Evolutionary conservation across 2,888 invertebrate species (phyloP).

Genomic region (Troides aeacus): DNA sequence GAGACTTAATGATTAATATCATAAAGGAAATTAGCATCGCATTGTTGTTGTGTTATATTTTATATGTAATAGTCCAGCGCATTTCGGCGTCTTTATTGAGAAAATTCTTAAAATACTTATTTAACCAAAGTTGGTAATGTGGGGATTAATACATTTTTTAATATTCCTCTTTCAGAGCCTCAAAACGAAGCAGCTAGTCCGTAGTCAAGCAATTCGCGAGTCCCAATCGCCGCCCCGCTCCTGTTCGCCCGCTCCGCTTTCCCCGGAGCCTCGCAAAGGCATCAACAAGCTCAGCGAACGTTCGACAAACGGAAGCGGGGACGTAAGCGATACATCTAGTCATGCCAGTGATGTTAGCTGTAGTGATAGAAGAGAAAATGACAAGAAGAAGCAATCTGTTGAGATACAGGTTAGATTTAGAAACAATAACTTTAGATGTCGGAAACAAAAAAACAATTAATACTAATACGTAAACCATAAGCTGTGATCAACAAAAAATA

Average conservation of each 20-base stretch:
- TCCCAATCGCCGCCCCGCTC: conserved; percentile 84
- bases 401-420: conserved; percentile 64
- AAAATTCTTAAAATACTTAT: neutral
- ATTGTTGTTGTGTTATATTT: too few relatives aligned
- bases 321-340: conserved; percentile 56
- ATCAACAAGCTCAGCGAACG: conserved; percentile 34
- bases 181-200: conserved; percentile 90
- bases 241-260: conserved; percentile 60
- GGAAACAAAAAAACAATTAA: neutral
- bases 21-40: too few relatives aligned
- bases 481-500: too few relatives aligned
- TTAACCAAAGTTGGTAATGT: neutral
- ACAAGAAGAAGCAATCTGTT: conserved; percentile 58
- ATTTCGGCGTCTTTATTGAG: too few relatives aligned
- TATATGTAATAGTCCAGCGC: too few relatives aligned
- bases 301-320: conserved; percentile 46
- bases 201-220: conserved; percentile 95
- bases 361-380: conserved; percentile 43
- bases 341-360: conserved; percentile 52
- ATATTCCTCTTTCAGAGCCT: conserved; percentile 69
- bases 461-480: too few relatives aligned
- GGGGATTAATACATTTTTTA: neutral
- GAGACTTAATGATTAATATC: too few relatives aligned
- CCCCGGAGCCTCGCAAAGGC: conserved; percentile 32
- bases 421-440: too few relatives aligned